Base-by-base conservation (phyloP, 1,140 invertebrate genomes). In the Trypoxylus dichotomus region DNA sequence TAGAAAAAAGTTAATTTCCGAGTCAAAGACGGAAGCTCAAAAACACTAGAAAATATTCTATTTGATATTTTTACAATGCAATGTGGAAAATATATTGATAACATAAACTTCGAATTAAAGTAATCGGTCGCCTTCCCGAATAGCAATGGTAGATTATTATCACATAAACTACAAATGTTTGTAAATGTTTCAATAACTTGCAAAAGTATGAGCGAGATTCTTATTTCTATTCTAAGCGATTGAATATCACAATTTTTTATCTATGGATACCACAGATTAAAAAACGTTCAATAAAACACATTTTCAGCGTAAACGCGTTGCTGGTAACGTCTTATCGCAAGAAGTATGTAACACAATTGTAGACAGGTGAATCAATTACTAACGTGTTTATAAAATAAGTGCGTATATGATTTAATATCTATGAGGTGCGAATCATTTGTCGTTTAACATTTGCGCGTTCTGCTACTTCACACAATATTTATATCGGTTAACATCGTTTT, bases 291-390 rank as follows among this genome's bases (percentile, higher is more conserved):
- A 58, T 58, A 58, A 58, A 58, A 58, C 7, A 21, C 21, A 19
- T 58, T 58, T 58, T 58, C 21, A 58, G 13, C 60, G 21, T 63
- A 63, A 24, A 63, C 60, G 60, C 60, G 19, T 63, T 27, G 21
- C 60, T 63, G 60, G 19, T 63, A 63, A 63, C n/a, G 60, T 24
- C 60, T 63, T 63, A 63, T 63, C 60, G 60, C 60, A 63, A 63
- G 60, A 63, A 63, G 13, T 63, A 63, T 63, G 60, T 19, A 63
- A 63, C 60, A 63, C 60, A 63, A 63, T 63, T 63, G 60, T 63
- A 63, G 19, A 19, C 60, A 21, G 60, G 60, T 63, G 60, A 63
- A 63, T 63, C 60, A 63, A 63, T 63, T 63, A 63, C 60, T 63
- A 63, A 63, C 25, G 60, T 63, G 60, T 63, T 63, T 63, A 63